Base-by-base conservation (phyloP, 2,888 invertebrate genomes). In the Thelaira solivaga region DNA sequence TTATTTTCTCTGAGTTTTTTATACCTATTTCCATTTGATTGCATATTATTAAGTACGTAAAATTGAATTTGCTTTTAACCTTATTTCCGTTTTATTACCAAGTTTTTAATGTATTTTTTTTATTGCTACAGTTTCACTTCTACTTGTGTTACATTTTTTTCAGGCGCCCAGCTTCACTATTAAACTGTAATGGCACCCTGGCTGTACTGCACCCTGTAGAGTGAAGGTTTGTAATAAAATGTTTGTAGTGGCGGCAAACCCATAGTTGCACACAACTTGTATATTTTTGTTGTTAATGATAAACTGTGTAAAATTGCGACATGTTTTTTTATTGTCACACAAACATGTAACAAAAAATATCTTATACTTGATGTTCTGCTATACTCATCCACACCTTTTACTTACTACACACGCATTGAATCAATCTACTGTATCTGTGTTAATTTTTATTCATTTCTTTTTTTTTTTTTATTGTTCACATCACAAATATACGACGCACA, bases 1-100 rank as follows among this genome's bases (percentile, higher is more conserved):
- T 62, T 75, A 49, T 65, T 47, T 73, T 26, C 34, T 49, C 45
- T 8, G 13, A 39, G 20, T 68, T 64, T 72, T 62, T 71, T 57
- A 49, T 74, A n/a, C n/a, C n/a, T n/a, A 34, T 61, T 80, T 80
- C 77, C 77, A 77, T 74, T 80, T 75, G 74, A 80, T 74, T 76
- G 80, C 77, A 80, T 77, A 72, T 76, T 68, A 78, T 78, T 80
- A 80, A 80, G 80, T 73, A 68, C 57, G 76, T 76, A 62, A 76
- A 76, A 79, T 76, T 72, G 67, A 76, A 76, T 72, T 80, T 80
- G 72, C 76, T 80, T 72, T 80, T 73, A 76, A 76, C 79, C 75
- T 72, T 79, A 72, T 79, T 79, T 79, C 75, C 72, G 80, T 71
- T 68, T 64, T 76, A 75, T 79, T 76, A 69, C 69, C 69, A 78